Conservation (phyloP, 2,797 vertebrate species). For the Coregonus ussuriensis region DNA sequence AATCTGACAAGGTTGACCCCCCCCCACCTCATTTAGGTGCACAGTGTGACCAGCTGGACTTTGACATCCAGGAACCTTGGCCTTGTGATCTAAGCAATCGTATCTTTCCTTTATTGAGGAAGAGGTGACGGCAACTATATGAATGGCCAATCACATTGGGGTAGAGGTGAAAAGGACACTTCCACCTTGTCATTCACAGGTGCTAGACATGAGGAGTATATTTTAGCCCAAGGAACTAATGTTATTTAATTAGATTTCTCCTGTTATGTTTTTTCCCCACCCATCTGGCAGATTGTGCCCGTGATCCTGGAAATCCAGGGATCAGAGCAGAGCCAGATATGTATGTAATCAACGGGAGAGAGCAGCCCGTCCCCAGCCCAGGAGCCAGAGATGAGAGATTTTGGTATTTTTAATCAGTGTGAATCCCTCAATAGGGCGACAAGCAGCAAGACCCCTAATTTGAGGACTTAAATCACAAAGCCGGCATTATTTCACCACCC, state of each 20-base stretch:
- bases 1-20: neutral
- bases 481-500: slow-evolving; percentile 58
- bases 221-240: slow-evolving; percentile 60
- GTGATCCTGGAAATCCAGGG: slow-evolving; percentile 67
- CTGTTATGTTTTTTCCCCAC: slow-evolving; percentile 47
- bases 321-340: slow-evolving; percentile 43
- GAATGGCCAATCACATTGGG: slow-evolving; percentile 22
- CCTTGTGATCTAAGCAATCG: slow-evolving; percentile 48
- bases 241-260: slow-evolving; percentile 72
- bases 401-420: slow-evolving; percentile 41
- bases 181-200: no score
- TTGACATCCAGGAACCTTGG: slow-evolving; percentile 33
- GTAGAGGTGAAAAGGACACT: slow-evolving; percentile 44
- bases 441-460: slow-evolving; percentile 71
- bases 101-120: slow-evolving; percentile 41
- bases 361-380: slow-evolving; percentile 10
- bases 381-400: slow-evolving; percentile 33
- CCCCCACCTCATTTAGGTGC: neutral
- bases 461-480: slow-evolving; percentile 72
- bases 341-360: slow-evolving; percentile 9
- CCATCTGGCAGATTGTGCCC: slow-evolving; percentile 66
- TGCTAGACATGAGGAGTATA: neutral
- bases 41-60: neutral
- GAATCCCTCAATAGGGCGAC: slow-evolving; percentile 55
- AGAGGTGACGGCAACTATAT: slow-evolving; percentile 36